Evolutionary conservation across 2,888 invertebrate species (phyloP), one percentile per base, ranked within the genome.

Genomic region (Idaea aversata): DNA sequence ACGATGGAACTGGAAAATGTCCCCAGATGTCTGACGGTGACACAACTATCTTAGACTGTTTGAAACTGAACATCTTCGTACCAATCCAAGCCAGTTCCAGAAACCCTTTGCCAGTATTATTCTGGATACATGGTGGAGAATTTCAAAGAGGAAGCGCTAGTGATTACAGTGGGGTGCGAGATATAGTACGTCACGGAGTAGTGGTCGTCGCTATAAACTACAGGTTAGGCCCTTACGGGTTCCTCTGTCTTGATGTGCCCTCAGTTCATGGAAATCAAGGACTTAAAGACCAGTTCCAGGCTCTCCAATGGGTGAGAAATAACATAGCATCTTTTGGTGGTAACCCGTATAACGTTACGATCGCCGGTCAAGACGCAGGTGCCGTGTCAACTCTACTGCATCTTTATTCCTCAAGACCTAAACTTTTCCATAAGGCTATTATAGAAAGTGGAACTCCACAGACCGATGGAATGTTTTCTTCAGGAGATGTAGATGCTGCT

Each of bases 51-150:
- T 86, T 94, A 67, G 94, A 95, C 78, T 96, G 96, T 70, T 91
- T 96, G 0, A 94, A 93, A 67, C 78, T 96, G 5, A 96, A 96
- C 78, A 94, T 96, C 0, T 91, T 85, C 68, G 88, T 90, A 4
- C 92, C 92, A 5, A 82, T 78, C 57, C 69, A 73, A 65, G 91
- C 93, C 2, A 87, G 86, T 64, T 77, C 82, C 5, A 76, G 70
- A 15, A 88, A 83, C 66, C 91, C 89, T 4, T 68, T 91, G 47
- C 91, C 93, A 15, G 92, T 93, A 1, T 67, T 92, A 59, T 86
- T 91, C 4, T 93, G 90, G 90, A 84, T 92, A 59, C 91, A 92
- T 59, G 93, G 93, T 15, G 93, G 93, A 58, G 77, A 75, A 5
- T 93, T 90, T 38, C 73, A 66, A 5, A 68, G 67, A 3, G 92